Conservation (phyloP, 2,888 invertebrate species). For the Metallyticus violacea region DNA sequence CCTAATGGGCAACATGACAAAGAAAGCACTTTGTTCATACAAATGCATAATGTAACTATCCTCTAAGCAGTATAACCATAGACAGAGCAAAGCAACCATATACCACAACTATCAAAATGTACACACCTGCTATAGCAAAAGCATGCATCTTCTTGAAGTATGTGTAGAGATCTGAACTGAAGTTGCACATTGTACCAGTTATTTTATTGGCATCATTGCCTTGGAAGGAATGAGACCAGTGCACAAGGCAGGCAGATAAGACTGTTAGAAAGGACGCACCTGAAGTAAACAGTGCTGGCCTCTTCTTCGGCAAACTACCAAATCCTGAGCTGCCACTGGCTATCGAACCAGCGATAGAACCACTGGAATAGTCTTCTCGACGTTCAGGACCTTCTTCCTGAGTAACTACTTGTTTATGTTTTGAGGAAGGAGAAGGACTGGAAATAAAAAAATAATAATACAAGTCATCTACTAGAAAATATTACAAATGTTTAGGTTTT, state of each 20-base stretch:
- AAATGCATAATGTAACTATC: too few species aligned
- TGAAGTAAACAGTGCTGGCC: conserved; percentile 58
- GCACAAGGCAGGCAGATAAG: not conserved
- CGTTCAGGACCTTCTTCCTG: conserved; percentile 47
- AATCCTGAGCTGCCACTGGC: conserved; percentile 81
- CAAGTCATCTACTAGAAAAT: too few species aligned
- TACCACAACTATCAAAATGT: not conserved
- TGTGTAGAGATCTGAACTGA: not conserved
- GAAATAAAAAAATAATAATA: too few species aligned
- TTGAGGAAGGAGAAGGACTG: conserved; percentile 63
- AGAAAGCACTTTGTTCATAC: too few species aligned
- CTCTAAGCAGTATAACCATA: too few species aligned
- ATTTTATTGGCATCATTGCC: not conserved
- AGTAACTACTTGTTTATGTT: conserved; percentile 55
- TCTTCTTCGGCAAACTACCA: conserved; percentile 78
- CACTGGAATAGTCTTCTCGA: conserved; percentile 56
- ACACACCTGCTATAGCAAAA: not conserved
- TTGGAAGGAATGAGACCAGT: not conserved
- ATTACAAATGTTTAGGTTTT: too few species aligned
- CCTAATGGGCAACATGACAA: too few species aligned
- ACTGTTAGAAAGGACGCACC: conserved; percentile 42
- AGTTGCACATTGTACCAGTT: not conserved
- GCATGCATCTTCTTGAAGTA: not conserved
- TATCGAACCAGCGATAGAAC: conserved; percentile 59
- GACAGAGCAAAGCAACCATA: not conserved